These are phyloP conservation scores for Gisinianus flammeolus DNA, from an alignment of 2,888 invertebrate genomes.

Conservation along the genomic window DNA sequence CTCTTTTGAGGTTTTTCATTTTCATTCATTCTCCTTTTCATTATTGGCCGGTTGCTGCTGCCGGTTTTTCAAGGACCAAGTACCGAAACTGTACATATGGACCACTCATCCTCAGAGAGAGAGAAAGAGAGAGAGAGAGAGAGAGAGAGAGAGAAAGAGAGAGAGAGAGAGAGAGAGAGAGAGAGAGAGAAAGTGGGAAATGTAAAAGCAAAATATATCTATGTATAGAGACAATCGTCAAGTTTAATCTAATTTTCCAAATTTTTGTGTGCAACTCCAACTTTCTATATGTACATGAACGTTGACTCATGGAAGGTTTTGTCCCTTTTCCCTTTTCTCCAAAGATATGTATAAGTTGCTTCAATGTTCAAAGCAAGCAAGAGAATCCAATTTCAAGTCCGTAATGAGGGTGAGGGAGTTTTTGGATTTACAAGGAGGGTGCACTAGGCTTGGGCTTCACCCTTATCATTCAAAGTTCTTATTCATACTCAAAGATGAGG, in stretches of 20 bases:
- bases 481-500: not conserved
- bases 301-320: not conserved
- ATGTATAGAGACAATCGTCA: constrained; percentile 1
- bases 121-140: no score
- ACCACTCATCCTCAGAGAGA: not conserved
- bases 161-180: no score
- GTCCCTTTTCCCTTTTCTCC: not conserved
- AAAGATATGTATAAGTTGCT: constrained; percentile 13
- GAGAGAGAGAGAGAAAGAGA: no score
- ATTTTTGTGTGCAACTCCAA: constrained; percentile 10
- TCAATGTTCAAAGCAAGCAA: not conserved
- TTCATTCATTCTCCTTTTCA: not conserved
- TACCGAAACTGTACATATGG: not conserved
- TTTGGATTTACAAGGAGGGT: not conserved
- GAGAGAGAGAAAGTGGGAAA: no score
- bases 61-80: not conserved
- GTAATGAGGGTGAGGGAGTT: constrained; percentile 34
- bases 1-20: constrained; percentile 35
- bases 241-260: constrained; percentile 32
- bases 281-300: not conserved
- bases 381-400: constrained; percentile 32
- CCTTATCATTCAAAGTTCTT: constrained; percentile 17
- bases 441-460: not conserved
- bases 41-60: not conserved
- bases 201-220: no score